These are phyloP conservation scores for Geothlypis trichas DNA, from an alignment of 2,113 vertebrate species.

Conservation along the genomic window DNA sequence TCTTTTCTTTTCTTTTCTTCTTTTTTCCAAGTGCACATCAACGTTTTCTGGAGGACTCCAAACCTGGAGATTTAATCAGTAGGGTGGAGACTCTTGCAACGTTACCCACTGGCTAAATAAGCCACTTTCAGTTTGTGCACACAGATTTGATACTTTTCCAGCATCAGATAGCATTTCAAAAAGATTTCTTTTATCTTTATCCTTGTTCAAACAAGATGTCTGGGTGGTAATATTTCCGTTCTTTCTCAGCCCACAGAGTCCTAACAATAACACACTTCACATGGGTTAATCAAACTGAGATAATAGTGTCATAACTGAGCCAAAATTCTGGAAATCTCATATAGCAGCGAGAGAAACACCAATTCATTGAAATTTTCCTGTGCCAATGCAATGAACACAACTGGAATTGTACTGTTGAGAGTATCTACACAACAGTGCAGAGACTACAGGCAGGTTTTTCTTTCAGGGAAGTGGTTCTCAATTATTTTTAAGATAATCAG, in stretches of 20 bases:
- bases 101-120: constrained; percentile 24
- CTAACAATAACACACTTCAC: constrained; percentile 21
- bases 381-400: neutral
- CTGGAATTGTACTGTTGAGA: neutral
- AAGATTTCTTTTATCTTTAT: constrained; percentile 42
- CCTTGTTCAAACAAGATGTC: constrained; percentile 52
- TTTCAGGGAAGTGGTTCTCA: neutral
- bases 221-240: constrained; percentile 42
- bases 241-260: neutral
- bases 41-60: neutral
- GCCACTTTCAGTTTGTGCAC: neutral
- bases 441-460: neutral
- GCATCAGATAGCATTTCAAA: constrained; percentile 3
- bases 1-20: too few species aligned
- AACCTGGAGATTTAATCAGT: neutral
- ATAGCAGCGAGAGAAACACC: neutral
- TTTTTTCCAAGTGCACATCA: neutral
- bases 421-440: neutral
- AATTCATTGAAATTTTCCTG: neutral
- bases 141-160: constrained; percentile 27
- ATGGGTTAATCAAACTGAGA: neutral
- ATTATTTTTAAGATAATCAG: neutral
- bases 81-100: neutral
- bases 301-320: neutral
- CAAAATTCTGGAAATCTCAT: neutral